Conservation (phyloP, 2,888 invertebrate genomes). For the Cremastobaeus sp. region DNA sequence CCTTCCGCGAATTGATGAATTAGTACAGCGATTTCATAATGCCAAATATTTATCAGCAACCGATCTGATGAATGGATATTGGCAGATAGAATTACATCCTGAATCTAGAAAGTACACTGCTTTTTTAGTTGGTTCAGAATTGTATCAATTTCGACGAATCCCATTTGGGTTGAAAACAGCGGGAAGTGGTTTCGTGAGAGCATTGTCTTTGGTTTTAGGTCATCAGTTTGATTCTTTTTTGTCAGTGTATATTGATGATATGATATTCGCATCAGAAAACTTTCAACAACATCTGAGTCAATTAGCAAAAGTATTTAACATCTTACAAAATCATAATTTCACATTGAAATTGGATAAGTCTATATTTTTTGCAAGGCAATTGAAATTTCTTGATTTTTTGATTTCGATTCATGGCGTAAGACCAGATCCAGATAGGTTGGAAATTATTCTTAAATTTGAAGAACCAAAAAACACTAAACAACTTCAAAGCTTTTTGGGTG, state of each 20-base stretch:
- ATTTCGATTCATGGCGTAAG: constrained; percentile 34
- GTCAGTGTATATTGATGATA: constrained; percentile 67
- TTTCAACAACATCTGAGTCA: constrained; percentile 62
- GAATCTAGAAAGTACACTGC: constrained; percentile 53
- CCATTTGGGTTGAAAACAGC: constrained; percentile 68
- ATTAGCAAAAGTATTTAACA: constrained; percentile 49
- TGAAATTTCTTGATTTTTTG: constrained; percentile 61
- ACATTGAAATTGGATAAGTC: constrained; percentile 62
- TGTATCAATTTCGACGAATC: constrained; percentile 62
- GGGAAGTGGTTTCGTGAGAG: constrained; percentile 63
- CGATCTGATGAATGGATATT: constrained; percentile 61
- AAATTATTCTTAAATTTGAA: constrained; percentile 64
- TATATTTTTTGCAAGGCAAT: constrained; percentile 44
- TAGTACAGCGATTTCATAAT: constrained; percentile 56
- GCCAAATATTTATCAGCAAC: constrained; percentile 52
- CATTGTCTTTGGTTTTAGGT: constrained; percentile 63
- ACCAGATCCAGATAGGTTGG: constrained; percentile 53
- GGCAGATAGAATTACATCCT: constrained; percentile 48
- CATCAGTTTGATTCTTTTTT: constrained; percentile 61
- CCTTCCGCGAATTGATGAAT: constrained; percentile 57
- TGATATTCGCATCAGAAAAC: constrained; percentile 64
- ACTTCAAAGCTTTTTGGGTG: constrained; percentile 62
- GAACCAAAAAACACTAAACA: constrained; percentile 64
- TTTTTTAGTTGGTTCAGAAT: constrained; percentile 39
- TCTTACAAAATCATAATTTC: constrained; percentile 58